Percentiles rank a stretch among this genome's conserved stretches.
Evolutionary conservation across 1,140 invertebrate species (phyloP).

Genomic region (Battus philenor): DNA sequence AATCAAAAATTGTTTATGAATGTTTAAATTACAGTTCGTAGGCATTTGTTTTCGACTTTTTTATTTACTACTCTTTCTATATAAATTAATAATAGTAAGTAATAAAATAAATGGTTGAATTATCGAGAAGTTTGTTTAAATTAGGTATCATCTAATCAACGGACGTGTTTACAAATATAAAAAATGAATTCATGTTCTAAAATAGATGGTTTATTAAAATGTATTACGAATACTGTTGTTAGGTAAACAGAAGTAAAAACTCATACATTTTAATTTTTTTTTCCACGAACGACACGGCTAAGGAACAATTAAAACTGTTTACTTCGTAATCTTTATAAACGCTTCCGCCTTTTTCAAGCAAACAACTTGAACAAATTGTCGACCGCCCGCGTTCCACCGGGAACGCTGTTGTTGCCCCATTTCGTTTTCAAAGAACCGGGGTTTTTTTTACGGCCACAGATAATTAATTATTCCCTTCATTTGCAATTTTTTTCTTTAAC

Average conservation of each 20-base stretch:
- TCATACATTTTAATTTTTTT: conserved; percentile 6
- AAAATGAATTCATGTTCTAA: no score
- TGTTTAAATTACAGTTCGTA: no score
- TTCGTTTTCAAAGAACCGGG: background rate
- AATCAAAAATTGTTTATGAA: no score
- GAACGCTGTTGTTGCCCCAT: conserved; percentile 11
- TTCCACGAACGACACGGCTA: background rate
- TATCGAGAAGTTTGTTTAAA: no score
- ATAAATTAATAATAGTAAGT: no score
- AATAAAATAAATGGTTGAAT: no score
- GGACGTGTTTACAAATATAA: no score
- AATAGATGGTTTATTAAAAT: no score
- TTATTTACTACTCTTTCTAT: no score
- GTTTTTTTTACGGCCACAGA: conserved; percentile 22
- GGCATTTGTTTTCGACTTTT: no score
- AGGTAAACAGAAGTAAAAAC: background rate
- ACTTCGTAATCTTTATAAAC: conserved; percentile 24
- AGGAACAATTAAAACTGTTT: conserved; percentile 12
- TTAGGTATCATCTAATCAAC: no score
- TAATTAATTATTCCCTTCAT: conserved; percentile 43
- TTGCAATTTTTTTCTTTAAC: conserved; percentile 28
- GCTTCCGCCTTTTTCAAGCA: conserved; percentile 20
- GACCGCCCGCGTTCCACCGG: conserved; percentile 3
- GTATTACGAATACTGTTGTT: background rate
- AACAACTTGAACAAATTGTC: conserved; percentile 19